phyloP scores from a whole-genome alignment of 2,797 vertebrate genomes.

The Cossypha heuglini region DNA sequence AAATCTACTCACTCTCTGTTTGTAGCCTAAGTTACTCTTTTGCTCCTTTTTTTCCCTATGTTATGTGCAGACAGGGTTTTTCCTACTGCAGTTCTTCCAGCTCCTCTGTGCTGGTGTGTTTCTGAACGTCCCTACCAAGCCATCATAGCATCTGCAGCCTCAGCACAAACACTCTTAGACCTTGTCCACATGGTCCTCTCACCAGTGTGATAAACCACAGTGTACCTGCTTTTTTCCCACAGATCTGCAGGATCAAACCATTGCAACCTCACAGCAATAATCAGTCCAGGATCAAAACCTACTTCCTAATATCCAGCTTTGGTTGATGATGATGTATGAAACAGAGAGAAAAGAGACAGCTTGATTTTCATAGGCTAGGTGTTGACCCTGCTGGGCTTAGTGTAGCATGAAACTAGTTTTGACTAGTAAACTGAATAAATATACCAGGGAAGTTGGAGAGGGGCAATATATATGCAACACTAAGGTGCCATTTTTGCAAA shows the following conservation, averaged over 20 bases:
- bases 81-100: not conserved
- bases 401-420: conserved; percentile 75
- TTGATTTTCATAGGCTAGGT: conserved; percentile 72
- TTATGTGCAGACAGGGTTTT: not conserved
- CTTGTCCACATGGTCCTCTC: not conserved
- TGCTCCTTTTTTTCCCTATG: not conserved
- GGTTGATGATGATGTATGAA: conserved; percentile 69
- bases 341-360: conserved; percentile 56
- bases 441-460: conserved; percentile 42
- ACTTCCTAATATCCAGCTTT: conserved; percentile 54
- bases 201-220: not conserved
- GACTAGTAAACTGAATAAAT: conserved; percentile 75
- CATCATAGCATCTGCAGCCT: not conserved
- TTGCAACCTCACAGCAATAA: not conserved
- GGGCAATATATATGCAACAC: conserved; percentile 66
- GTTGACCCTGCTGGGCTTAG: conserved; percentile 74
- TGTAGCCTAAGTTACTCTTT: not conserved
- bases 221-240: not conserved
- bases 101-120: not conserved
- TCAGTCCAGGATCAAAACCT: conserved; percentile 34
- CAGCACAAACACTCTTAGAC: not conserved
- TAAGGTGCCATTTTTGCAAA: conserved; percentile 63
- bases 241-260: not conserved
- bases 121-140: not conserved
- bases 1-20: not conserved